A percentile compares a stretch with the other conserved stretches of the same genome.
Evolutionary conservation across 2,797 vertebrate genomes (phyloP).

Genomic region (Pseudochirops corinnae): DNA sequence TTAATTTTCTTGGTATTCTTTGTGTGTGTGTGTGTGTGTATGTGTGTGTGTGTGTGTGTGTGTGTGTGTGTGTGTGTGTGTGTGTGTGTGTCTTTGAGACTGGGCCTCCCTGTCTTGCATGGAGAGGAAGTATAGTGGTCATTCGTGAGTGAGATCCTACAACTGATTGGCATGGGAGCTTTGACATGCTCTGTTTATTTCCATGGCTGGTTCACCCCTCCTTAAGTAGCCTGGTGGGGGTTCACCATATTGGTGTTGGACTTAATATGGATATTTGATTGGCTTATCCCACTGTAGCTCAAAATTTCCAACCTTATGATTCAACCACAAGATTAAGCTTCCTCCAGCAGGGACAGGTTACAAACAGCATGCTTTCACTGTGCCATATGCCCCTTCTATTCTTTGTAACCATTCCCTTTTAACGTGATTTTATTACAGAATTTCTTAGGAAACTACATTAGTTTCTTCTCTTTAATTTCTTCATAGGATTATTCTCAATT

Average conservation of each 20-base stretch:
- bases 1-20: not conserved
- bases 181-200: not conserved
- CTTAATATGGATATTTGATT: not conserved
- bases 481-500: not conserved
- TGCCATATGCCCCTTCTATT: not conserved
- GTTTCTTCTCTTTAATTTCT: not conserved
- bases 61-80: too few relatives aligned
- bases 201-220: not conserved
- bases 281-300: not conserved
- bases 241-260: not conserved
- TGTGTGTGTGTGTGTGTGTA: too few relatives aligned
- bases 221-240: not conserved
- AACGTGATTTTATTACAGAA: not conserved
- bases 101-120: not conserved
- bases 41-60: too few relatives aligned
- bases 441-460: not conserved
- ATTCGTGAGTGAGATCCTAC: not conserved
- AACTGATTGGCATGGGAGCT: not conserved
- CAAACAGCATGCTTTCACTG: not conserved
- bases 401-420: not conserved
- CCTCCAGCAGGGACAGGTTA: not conserved
- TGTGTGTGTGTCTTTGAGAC: not conserved
- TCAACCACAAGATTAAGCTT: not conserved
- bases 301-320: not conserved
- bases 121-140: not conserved